Conservation (phyloP, 2,888 invertebrate genomes). For the Cephus sareptanus region DNA sequence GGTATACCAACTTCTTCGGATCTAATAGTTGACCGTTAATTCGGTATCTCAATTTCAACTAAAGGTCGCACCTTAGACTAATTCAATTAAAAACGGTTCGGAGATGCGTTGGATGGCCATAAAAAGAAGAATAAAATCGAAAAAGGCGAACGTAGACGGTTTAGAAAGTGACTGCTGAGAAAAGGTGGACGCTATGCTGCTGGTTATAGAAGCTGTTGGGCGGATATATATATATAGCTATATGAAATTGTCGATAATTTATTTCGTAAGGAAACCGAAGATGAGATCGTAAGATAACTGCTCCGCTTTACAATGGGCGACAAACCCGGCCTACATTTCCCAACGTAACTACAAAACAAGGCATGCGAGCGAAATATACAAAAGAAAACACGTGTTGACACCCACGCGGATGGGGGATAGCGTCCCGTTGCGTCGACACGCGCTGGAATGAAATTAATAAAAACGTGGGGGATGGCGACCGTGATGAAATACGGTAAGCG, state of each 20-base stretch:
- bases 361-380: not conserved
- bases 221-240: constrained; percentile 2
- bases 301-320: not conserved
- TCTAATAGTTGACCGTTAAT: not conserved
- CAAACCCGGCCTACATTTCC: not conserved
- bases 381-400: constrained; percentile 3
- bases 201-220: constrained; percentile 4
- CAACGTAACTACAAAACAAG: not conserved
- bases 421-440: not conserved
- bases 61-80: not conserved
- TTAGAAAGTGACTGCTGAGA: not conserved
- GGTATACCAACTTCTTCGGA: no score
- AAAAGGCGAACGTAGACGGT: not conserved
- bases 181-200: not conserved
- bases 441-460: not conserved
- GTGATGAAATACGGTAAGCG: not conserved
- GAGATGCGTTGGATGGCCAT: not conserved
- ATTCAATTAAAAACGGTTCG: not conserved
- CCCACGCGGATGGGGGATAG: not conserved
- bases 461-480: not conserved
- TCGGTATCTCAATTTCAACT: not conserved
- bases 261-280: not conserved
- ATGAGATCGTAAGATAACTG: not conserved
- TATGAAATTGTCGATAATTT: not conserved
- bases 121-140: not conserved